phyloP scores from a whole-genome alignment of 2,113 vertebrate genomes.

The Nycticryphes semicollaris region DNA sequence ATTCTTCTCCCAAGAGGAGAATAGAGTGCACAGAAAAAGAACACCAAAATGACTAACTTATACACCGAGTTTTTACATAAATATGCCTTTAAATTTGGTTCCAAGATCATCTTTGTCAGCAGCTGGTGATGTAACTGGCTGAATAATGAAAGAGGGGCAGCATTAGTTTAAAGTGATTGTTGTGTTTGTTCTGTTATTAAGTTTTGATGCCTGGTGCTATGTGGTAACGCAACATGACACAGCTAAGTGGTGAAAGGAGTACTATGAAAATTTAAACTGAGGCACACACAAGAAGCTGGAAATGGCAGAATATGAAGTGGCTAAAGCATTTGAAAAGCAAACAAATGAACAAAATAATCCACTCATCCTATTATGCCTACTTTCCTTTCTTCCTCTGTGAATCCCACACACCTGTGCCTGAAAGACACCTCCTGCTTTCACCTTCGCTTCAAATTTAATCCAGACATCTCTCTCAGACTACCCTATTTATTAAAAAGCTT shows the following conservation, averaged over 20 bases:
- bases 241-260: not conserved
- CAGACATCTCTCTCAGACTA: not conserved
- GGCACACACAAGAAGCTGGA: not conserved
- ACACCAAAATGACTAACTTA: not conserved
- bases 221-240: not conserved
- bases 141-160: slow-evolving; percentile 46
- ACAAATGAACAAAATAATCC: not conserved
- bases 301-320: not conserved
- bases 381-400: not conserved
- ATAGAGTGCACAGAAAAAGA: not conserved
- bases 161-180: slow-evolving; percentile 26
- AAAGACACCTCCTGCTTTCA: not conserved
- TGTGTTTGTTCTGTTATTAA: slow-evolving; percentile 28
- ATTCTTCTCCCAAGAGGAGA: not conserved
- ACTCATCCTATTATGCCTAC: not conserved
- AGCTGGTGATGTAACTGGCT: not conserved
- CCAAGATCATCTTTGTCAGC: not conserved
- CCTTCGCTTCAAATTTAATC: not conserved
- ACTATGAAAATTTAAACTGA: slow-evolving; percentile 31
- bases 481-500: not conserved
- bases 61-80: not conserved
- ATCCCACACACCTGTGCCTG: not conserved
- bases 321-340: not conserved
- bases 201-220: not conserved
- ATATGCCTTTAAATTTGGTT: not conserved